Evolutionary conservation across 2,888 invertebrate genomes (phyloP).

Genomic region (Melanotus villosus): DNA sequence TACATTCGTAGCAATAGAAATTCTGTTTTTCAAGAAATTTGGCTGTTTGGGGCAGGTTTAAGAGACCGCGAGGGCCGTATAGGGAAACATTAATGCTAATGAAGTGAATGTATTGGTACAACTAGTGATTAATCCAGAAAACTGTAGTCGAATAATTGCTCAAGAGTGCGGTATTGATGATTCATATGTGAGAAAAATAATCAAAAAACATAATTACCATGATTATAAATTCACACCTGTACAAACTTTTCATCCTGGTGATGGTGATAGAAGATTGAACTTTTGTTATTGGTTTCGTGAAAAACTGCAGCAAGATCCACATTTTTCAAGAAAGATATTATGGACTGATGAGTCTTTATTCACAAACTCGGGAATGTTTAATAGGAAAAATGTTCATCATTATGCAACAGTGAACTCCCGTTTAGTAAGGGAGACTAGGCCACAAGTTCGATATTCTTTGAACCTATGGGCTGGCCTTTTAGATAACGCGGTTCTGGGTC

Average conservation of each 20-base stretch:
- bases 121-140: too few species aligned
- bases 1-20: too few species aligned
- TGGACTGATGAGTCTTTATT: neutral
- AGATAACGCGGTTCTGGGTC: conserved; percentile 11
- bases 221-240: neutral
- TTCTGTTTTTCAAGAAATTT: too few species aligned
- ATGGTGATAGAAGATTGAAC: conserved; percentile 9
- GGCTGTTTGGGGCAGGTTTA: too few species aligned
- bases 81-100: too few species aligned
- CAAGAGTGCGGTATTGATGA: too few species aligned
- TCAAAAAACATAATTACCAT: neutral
- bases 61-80: too few species aligned
- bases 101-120: too few species aligned
- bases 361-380: conserved; percentile 1
- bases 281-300: conserved; percentile 7
- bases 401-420: neutral
- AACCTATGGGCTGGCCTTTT: conserved; percentile 7
- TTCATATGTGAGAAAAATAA: too few species aligned
- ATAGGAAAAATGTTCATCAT: neutral
- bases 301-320: neutral
- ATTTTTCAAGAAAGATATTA: conserved; percentile 3
- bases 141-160: too few species aligned
- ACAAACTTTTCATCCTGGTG: conserved; percentile 1
- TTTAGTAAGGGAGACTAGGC: neutral
- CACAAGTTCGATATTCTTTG: neutral